Evolutionary conservation across 2,888 invertebrate species (phyloP).

Genomic region (Drosophila formosana): DNA sequence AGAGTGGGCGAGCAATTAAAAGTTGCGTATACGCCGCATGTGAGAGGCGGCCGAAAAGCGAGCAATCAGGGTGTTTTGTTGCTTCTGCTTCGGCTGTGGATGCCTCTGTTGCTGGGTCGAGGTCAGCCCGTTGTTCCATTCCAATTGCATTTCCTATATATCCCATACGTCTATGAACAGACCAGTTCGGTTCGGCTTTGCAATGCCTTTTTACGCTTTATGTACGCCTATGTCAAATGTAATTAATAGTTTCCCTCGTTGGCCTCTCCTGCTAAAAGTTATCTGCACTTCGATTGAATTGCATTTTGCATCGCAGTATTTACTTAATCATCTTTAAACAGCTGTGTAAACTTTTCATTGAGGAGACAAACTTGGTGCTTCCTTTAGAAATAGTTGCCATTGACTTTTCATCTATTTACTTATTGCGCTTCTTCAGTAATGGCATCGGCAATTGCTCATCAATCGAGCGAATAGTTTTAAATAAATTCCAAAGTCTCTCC

Average conservation of each 20-base stretch:
- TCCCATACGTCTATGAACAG: conserved; percentile 12
- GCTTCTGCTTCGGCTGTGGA: neutral
- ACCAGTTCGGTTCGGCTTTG: neutral
- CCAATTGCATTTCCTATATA: conserved; percentile 51
- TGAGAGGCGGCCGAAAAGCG: conserved; percentile 37
- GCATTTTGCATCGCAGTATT: conserved; percentile 23
- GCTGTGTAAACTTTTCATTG: neutral
- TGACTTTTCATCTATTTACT: neutral
- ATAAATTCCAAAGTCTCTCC: neutral
- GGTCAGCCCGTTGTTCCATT: conserved; percentile 40
- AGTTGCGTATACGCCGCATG: conserved; percentile 74
- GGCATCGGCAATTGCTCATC: conserved; percentile 8
- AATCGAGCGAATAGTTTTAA: neutral
- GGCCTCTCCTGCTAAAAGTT: conserved; percentile 15
- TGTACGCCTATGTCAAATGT: conserved; percentile 30
- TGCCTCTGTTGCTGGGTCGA: conserved; percentile 42
- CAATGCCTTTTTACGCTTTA: conserved; percentile 11
- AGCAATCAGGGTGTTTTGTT: conserved; percentile 49
- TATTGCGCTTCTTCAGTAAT: neutral
- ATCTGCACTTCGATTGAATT: conserved; percentile 19
- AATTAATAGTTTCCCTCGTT: conserved; percentile 48
- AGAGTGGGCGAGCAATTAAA: conserved; percentile 68
- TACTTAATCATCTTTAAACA: conserved; percentile 11
- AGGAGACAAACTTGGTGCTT: conserved; percentile 18
- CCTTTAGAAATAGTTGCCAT: conserved; percentile 2